Evolutionary conservation across 2,797 vertebrate species (phyloP).

Genomic region (Onychomys torridus): DNA sequence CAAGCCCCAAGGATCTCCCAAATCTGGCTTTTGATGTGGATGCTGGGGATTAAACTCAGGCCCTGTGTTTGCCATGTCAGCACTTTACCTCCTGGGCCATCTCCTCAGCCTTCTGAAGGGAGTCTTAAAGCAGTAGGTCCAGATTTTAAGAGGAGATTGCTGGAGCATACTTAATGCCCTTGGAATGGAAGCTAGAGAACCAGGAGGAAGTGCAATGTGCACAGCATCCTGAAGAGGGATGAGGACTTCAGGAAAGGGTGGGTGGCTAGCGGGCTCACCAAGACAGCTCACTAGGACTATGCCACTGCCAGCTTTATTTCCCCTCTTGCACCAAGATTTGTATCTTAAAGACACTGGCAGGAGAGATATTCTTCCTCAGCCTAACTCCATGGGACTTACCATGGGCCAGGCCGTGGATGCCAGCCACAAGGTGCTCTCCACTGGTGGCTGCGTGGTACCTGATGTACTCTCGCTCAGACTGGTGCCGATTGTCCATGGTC

Average conservation of each 20-base stretch:
- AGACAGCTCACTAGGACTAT: neutral
- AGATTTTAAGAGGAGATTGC: neutral
- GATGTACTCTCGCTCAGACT: slow-evolving; percentile 97
- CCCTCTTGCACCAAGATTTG: neutral
- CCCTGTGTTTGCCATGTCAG: neutral
- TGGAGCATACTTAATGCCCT: neutral
- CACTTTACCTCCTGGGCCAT: neutral
- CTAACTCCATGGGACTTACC: slow-evolving; percentile 87
- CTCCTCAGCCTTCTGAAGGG: neutral
- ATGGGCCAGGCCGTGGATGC: slow-evolving; percentile 97
- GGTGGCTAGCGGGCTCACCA: neutral
- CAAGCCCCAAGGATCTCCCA: neutral
- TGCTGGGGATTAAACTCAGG: neutral
- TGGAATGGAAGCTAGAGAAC: neutral
- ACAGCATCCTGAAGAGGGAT: neutral
- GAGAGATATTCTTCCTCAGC: neutral
- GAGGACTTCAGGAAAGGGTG: neutral
- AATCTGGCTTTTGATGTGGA: neutral
- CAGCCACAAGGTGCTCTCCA: slow-evolving; percentile 97
- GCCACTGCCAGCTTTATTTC: neutral
- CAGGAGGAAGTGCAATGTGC: neutral
- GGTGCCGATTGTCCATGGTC: slow-evolving; percentile 98
- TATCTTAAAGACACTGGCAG: neutral
- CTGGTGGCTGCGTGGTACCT: slow-evolving; percentile 97
- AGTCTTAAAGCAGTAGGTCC: neutral